Conservation (phyloP, 2,113 vertebrate genomes). For the Puffinus mauretanicus region DNA sequence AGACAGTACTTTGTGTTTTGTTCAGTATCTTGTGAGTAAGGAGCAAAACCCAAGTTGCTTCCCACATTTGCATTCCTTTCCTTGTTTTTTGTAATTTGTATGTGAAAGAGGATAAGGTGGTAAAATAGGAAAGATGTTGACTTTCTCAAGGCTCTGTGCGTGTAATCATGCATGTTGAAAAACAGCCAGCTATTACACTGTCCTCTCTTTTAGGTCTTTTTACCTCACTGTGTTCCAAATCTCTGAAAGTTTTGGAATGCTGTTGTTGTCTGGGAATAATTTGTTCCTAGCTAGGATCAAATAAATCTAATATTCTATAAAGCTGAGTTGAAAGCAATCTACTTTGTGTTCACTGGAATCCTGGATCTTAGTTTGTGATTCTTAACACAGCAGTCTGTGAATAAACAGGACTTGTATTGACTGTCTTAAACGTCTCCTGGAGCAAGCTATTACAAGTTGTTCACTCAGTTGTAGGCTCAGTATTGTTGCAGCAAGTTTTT, state of each 20-base stretch:
- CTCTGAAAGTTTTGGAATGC: neutral
- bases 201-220: neutral
- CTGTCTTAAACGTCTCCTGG: neutral
- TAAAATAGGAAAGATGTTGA: constrained; percentile 5
- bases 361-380: neutral
- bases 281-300: constrained; percentile 2
- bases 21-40: neutral
- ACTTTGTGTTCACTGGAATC: neutral
- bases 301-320: neutral
- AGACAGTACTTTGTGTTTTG: neutral
- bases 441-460: constrained; percentile 47
- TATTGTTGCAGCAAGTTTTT: constrained; percentile 31
- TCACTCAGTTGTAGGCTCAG: neutral
- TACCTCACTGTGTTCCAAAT: neutral
- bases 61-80: neutral
- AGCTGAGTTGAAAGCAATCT: neutral
- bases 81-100: neutral
- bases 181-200: neutral
- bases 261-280: constrained; percentile 5
- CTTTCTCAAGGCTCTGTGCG: constrained; percentile 5
- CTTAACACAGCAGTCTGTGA: neutral
- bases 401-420: neutral
- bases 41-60: neutral
- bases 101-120: constrained; percentile 16
- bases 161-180: constrained; percentile 7